Base-by-base conservation (phyloP, 2,888 invertebrate species). In the Teleiodes luculella region DNA sequence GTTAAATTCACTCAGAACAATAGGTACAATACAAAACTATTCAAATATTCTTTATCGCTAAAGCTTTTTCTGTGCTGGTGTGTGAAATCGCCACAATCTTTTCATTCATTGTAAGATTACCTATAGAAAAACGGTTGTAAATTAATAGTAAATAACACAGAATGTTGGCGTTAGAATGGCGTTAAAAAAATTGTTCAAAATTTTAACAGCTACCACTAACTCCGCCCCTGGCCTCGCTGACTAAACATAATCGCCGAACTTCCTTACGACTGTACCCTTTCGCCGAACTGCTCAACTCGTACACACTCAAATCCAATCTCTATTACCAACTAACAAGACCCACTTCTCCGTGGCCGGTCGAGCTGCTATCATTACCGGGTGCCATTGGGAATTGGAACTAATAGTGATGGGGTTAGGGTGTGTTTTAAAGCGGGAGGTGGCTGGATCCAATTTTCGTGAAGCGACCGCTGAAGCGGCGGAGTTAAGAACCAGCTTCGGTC, bases 231-330 rank as follows among this genome's bases (percentile, higher is more conserved):
- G 78, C 76, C 83, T 71, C 78, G 85, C 88, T 86, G 86, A 87
- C 88, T 88, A 86, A 86, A 89, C 88, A 88, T 88, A 89, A 88
- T 89, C 88, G 87, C 73, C 80, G 83, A 86, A 88, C 87, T 89
- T 89, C 89, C 89, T 89, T 89, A 88, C 88, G 88, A 85, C 83
- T 86, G 73, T 86, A 86, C 88, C 88, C 87, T 87, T 88, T 86
- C 86, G 84, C 79, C 71, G 68, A 80, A 80, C 81, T 74, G 78
- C 81, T 78, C 68, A 39, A 57, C 52, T 39, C 47, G 39, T 50
- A 60, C 57, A 35, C 74, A 69, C 58, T 61, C 70, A 51, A 86
- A 73, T 72, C 68, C 59, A 64, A 72, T 75, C 81, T 74, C 67
- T 79, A 80, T 58, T 46, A n/a, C 57, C 35, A 20, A 8, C 35